These are phyloP conservation scores for Aphidius colemani DNA, from an alignment of 2,888 invertebrate species.

Conservation along the genomic window DNA sequence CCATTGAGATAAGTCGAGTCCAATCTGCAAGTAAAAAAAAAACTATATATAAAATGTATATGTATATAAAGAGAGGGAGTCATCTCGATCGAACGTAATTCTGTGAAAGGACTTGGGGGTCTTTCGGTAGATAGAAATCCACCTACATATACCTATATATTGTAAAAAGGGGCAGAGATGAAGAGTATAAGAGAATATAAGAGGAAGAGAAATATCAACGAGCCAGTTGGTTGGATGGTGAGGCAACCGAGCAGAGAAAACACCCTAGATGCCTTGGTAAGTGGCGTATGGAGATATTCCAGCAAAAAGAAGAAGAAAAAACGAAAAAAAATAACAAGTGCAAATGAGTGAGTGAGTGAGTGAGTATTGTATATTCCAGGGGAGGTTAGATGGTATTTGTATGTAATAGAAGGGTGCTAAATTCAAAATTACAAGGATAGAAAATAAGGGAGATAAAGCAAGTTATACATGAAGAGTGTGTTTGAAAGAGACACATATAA, in stretches of 20 bases:
- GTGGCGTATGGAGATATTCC: slow-evolving; percentile 56
- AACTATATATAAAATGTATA: slow-evolving; percentile 14
- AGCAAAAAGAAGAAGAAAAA: slow-evolving; percentile 16
- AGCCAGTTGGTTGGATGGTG: slow-evolving; percentile 31
- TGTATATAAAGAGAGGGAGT: slow-evolving; percentile 31
- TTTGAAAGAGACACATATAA: too few species aligned
- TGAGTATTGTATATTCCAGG: too few species aligned
- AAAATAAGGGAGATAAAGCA: too few species aligned
- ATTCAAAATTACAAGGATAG: too few species aligned
- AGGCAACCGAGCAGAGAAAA: slow-evolving; percentile 49
- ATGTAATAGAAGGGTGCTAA: too few species aligned
- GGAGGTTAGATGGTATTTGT: too few species aligned
- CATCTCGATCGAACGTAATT: slow-evolving; percentile 41
- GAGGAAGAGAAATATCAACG: slow-evolving; percentile 25
- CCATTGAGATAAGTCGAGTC: neutral
- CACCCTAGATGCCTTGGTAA: slow-evolving; percentile 49
- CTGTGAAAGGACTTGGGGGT: slow-evolving; percentile 37
- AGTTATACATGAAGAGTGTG: too few species aligned
- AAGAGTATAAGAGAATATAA: neutral
- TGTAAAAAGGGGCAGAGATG: slow-evolving; percentile 5
- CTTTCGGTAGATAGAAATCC: slow-evolving; percentile 9
- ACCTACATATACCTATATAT: neutral
- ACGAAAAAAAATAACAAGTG: neutral
- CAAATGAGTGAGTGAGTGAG: slow-evolving; percentile 18
- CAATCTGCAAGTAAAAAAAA: slow-evolving; percentile 1